Conservation (phyloP, 2,888 invertebrate genomes). For the Ecliptopera silaceata region DNA sequence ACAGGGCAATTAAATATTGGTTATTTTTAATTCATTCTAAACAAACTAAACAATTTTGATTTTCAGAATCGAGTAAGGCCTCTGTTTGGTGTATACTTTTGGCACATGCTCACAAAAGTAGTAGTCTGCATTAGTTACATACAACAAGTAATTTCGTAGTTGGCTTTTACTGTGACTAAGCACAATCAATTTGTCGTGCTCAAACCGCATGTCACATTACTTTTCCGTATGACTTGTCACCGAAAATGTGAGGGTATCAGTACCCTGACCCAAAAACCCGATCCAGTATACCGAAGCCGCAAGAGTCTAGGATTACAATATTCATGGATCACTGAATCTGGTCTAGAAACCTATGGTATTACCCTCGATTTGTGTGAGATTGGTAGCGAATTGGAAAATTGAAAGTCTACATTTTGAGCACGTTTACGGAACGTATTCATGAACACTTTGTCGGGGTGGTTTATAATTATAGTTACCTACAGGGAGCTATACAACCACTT, state of each 20-base stretch:
- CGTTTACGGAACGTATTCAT: not conserved
- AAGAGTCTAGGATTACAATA: slow-evolving; percentile 31
- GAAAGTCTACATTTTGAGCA: not conserved
- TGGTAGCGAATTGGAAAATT: not conserved
- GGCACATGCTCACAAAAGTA: too few relatives aligned
- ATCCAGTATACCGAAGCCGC: slow-evolving; percentile 36
- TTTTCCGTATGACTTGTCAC: slow-evolving; percentile 16
- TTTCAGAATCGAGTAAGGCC: too few relatives aligned
- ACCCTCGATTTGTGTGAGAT: slow-evolving; percentile 2
- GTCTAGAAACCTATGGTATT: slow-evolving; percentile 22
- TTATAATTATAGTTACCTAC: too few relatives aligned
- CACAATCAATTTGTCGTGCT: slow-evolving; percentile 3
- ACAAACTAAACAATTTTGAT: too few relatives aligned
- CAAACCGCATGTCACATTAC: slow-evolving; percentile 7
- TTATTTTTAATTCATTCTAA: too few relatives aligned
- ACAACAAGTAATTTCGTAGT: too few relatives aligned
- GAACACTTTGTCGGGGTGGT: not conserved
- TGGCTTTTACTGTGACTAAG: not conserved
- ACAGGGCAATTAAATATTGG: too few relatives aligned
- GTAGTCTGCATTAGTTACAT: too few relatives aligned
- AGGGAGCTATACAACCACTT: too few relatives aligned
- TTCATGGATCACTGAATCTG: slow-evolving; percentile 28
- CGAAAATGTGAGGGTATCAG: slow-evolving; percentile 25
- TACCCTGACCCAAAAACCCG: slow-evolving; percentile 34
- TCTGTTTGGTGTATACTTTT: too few relatives aligned